Evolutionary conservation across 1,140 invertebrate species (phyloP).

Genomic region (Platorchestia sp.): DNA sequence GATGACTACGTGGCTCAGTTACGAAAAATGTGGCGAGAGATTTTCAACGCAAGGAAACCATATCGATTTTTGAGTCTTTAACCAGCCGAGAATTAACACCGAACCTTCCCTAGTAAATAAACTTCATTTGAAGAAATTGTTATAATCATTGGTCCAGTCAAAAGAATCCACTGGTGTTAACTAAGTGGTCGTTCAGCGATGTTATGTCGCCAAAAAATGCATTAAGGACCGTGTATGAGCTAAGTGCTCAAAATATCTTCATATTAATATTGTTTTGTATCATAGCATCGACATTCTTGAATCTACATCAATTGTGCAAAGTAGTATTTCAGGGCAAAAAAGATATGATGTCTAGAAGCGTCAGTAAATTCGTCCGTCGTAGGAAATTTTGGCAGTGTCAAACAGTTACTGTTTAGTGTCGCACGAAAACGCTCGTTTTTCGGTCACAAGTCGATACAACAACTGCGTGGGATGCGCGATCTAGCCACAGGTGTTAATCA

Average conservation of each 20-base stretch:
- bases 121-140: neutral
- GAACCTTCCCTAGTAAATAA: neutral
- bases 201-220: neutral
- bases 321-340: neutral
- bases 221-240: neutral
- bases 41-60: too few relatives aligned
- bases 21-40: neutral
- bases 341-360: neutral
- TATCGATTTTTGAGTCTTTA: too few relatives aligned
- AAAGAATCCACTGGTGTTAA: neutral
- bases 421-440: neutral
- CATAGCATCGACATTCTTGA: neutral
- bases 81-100: too few relatives aligned
- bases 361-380: neutral
- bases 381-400: neutral
- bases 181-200: neutral
- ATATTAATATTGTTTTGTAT: neutral
- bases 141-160: neutral
- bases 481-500: neutral
- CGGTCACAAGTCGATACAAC: neutral
- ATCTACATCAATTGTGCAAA: neutral
- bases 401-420: neutral
- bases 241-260: neutral
- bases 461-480: neutral
- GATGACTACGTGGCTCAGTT: too few relatives aligned